Conservation (phyloP, 2,113 vertebrate species). For the Neogobius melanostomus region DNA sequence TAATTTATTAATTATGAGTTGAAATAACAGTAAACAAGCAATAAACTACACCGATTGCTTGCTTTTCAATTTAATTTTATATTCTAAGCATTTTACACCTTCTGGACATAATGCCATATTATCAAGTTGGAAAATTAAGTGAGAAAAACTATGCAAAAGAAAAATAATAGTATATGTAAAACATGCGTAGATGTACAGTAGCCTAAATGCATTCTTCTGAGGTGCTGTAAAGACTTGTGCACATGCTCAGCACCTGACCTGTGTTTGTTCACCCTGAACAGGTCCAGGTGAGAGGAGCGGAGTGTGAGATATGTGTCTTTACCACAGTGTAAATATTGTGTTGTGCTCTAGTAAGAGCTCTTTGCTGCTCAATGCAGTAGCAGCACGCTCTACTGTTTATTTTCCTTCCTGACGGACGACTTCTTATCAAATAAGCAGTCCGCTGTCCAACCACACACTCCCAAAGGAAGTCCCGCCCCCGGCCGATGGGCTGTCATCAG, state of each 20-base stretch:
- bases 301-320: slow-evolving; percentile 48
- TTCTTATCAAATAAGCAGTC: slow-evolving; percentile 83
- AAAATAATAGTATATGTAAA: background rate
- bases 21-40: too few relatives aligned
- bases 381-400: slow-evolving; percentile 75
- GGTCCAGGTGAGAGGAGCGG: slow-evolving; percentile 45
- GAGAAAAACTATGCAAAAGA: too few relatives aligned
- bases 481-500: slow-evolving; percentile 21
- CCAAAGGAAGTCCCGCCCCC: slow-evolving; percentile 60
- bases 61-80: background rate
- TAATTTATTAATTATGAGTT: too few relatives aligned
- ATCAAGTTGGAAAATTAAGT: too few relatives aligned
- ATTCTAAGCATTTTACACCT: too few relatives aligned
- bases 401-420: slow-evolving; percentile 78
- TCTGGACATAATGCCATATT: too few relatives aligned
- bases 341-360: slow-evolving; percentile 79
- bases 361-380: slow-evolving; percentile 69
- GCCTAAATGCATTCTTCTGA: slow-evolving; percentile 16
- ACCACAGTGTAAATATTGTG: slow-evolving; percentile 78
- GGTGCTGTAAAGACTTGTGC: slow-evolving; percentile 11
- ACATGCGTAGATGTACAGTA: background rate
- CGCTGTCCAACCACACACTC: slow-evolving; percentile 64
- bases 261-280: slow-evolving; percentile 35
- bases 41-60: background rate
- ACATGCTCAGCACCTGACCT: slow-evolving; percentile 13